phyloP scores from a whole-genome alignment of 35 echinoderm and acorn worm genomes.

The Anneissia japonica region DNA sequence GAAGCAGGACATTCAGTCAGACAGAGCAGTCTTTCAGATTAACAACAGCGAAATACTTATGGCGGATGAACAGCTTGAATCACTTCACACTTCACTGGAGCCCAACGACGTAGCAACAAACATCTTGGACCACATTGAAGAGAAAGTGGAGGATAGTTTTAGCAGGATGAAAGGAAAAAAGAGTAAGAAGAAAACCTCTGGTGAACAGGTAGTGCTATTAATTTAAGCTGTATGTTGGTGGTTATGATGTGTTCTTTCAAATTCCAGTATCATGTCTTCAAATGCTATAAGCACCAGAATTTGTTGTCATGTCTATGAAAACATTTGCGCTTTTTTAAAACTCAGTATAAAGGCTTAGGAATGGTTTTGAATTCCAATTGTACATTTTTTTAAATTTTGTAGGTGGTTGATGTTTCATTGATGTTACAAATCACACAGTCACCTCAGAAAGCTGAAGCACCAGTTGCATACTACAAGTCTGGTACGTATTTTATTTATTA shows the following conservation, averaged over 20 bases:
- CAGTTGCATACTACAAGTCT: too few relatives aligned
- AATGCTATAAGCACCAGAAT: background rate
- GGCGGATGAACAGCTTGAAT: background rate
- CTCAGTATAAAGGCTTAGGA: too few relatives aligned
- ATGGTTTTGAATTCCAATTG: too few relatives aligned
- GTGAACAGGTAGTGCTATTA: constrained; percentile 24
- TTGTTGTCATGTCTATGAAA: background rate
- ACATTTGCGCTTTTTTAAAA: background rate
- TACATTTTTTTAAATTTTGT: too few relatives aligned
- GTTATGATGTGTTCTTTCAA: background rate
- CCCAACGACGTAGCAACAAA: constrained; percentile 9
- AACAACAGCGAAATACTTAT: background rate
- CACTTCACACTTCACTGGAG: background rate
- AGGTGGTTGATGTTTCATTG: too few relatives aligned
- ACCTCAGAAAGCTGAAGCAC: too few relatives aligned
- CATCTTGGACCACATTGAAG: constrained; percentile 49
- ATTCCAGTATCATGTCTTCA: background rate
- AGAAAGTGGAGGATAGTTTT: constrained; percentile 57
- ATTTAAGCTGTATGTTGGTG: too few relatives aligned
- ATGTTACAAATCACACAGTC: too few relatives aligned
- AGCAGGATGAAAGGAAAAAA: background rate
- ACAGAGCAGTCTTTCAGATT: background rate
- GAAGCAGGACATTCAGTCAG: background rate
- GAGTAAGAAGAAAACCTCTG: constrained; percentile 35
- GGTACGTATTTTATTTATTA: too few relatives aligned